A percentile compares a stretch with the other conserved stretches of the same genome.
phyloP scores from a whole-genome alignment of 2,113 vertebrate species.

The Myanophis thanlyinensis region DNA sequence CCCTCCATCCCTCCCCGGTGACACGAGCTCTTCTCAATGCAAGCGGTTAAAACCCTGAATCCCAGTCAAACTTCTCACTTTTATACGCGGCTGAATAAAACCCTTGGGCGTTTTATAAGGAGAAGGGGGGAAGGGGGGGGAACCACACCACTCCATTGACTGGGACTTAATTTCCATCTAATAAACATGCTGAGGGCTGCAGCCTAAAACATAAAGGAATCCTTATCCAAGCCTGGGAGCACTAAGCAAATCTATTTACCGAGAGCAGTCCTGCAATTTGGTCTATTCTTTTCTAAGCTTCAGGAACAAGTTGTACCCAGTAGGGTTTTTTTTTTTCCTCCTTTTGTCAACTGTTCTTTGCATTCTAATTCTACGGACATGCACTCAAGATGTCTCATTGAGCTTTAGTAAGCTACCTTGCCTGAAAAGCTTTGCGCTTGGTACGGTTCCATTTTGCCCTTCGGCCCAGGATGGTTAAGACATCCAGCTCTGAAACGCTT shows the following conservation, averaged over 20 bases:
- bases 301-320: background rate
- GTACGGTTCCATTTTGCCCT: background rate
- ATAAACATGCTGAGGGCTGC: background rate
- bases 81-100: background rate
- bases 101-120: background rate
- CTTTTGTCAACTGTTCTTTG: background rate
- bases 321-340: background rate
- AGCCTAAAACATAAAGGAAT: background rate
- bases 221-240: background rate
- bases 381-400: background rate
- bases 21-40: background rate
- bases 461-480: background rate
- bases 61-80: background rate
- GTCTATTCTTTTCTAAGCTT: background rate
- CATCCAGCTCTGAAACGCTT: background rate
- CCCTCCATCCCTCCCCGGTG: background rate
- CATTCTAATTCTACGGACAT: background rate
- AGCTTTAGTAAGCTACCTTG: background rate
- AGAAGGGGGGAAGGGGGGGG: fast-evolving
- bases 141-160: background rate
- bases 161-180: background rate
- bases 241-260: background rate
- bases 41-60: background rate
- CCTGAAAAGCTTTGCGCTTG: background rate
- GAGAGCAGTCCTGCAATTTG: background rate